Conservation (phyloP, 2,888 invertebrate species). For the Drosophila setosimentum region DNA sequence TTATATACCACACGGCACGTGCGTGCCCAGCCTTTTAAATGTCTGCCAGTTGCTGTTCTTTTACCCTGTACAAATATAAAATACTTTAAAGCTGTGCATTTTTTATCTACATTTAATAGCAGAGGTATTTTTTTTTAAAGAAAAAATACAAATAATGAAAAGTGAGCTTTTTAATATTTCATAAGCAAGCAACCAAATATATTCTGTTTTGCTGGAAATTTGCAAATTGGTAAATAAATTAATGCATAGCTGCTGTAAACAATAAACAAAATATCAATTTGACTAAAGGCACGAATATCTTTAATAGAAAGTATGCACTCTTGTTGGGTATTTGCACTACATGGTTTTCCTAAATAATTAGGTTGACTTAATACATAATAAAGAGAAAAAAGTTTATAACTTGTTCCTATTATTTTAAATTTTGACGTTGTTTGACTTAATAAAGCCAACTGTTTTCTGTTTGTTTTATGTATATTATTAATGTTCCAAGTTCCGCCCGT, state of each 20-base stretch:
- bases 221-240: conserved; percentile 36
- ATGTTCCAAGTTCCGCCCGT: conserved; percentile 17
- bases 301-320: background rate
- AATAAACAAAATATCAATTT: conserved; percentile 29
- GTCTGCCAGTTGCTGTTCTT: background rate
- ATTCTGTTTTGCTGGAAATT: conserved; percentile 9
- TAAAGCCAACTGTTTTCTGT: conserved; percentile 29
- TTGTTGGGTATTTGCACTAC: background rate
- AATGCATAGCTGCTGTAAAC: conserved; percentile 32
- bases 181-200: background rate
- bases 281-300: conserved; percentile 8
- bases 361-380: background rate
- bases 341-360: conserved; percentile 19
- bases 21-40: conserved; percentile 18
- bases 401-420: conserved; percentile 43
- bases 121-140: background rate
- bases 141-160: background rate
- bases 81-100: background rate
- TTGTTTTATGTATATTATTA: conserved; percentile 50
- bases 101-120: too few species aligned
- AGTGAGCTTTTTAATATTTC: background rate
- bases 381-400: background rate
- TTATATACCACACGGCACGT: conserved; percentile 44
- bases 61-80: background rate
- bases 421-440: conserved; percentile 30